Percentiles rank a stretch among this genome's conserved stretches.
These are phyloP conservation scores for Chinchilla lanigera DNA, from an alignment of 2,113 vertebrate genomes.

Conservation along the genomic window DNA sequence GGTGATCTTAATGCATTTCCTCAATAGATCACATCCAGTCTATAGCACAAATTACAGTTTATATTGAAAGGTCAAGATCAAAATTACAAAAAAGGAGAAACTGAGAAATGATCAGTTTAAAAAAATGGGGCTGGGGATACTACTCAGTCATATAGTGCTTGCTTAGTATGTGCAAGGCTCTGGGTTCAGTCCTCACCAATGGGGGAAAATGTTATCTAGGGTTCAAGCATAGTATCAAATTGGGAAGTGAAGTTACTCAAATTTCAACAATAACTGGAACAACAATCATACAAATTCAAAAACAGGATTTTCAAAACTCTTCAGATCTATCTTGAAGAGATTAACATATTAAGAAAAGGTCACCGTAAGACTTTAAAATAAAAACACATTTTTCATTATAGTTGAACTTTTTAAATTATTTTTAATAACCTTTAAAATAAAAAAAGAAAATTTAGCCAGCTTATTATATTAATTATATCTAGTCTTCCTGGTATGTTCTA, in stretches of 20 bases:
- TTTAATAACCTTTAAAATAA: too few species aligned
- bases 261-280: slow-evolving; percentile 6
- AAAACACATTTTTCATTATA: not conserved
- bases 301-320: slow-evolving; percentile 2
- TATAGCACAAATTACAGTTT: not conserved
- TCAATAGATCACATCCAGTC: not conserved
- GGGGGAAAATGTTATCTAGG: not conserved
- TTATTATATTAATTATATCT: slow-evolving; percentile 14
- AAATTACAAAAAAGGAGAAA: slow-evolving; percentile 39
- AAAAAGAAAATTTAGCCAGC: not conserved
- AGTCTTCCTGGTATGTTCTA: slow-evolving; percentile 7
- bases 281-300: slow-evolving; percentile 14
- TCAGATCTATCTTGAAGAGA: not conserved
- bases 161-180: not conserved
- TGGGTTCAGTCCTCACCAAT: not conserved
- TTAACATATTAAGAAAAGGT: not conserved
- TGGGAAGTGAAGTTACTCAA: not conserved
- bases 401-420: not conserved
- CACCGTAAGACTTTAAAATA: not conserved
- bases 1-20: not conserved
- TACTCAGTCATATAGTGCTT: not conserved
- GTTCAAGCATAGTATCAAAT: not conserved
- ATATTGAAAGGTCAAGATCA: slow-evolving; percentile 17
- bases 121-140: not conserved
- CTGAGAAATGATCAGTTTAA: not conserved